Evolutionary conservation across 1,140 invertebrate species (phyloP).

Genomic region (Achatina immaculata): DNA sequence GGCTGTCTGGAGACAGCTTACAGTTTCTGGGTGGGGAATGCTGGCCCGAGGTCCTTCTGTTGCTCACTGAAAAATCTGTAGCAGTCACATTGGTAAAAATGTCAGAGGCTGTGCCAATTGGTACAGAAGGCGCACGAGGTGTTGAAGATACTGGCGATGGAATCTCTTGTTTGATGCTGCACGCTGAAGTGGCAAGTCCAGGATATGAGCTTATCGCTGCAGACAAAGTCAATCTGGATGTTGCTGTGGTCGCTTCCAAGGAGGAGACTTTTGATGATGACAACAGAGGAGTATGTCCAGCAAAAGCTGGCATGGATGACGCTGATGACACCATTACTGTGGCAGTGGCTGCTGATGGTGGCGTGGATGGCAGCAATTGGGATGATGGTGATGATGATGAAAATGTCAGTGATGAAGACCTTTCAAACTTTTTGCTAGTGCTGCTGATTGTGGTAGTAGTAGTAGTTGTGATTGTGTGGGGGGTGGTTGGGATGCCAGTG

Average conservation of each 20-base stretch:
- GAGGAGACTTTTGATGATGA: neutral
- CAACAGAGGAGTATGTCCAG: neutral
- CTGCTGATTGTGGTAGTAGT: slow-evolving; percentile 3
- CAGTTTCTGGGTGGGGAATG: slow-evolving; percentile 26
- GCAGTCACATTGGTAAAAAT: neutral
- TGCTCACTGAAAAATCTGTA: neutral
- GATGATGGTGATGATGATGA: slow-evolving; percentile 18
- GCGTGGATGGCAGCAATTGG: neutral
- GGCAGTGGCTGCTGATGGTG: neutral
- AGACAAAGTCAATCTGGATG: neutral
- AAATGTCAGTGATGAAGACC: neutral
- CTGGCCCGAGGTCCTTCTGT: slow-evolving; percentile 15
- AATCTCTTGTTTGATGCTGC: slow-evolving; percentile 6
- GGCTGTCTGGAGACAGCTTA: slow-evolving; percentile 19
- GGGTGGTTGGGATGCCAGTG: neutral
- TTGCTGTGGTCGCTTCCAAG: neutral
- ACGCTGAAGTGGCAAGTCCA: neutral
- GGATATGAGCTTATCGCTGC: neutral
- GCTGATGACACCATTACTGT: neutral
- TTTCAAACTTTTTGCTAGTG: slow-evolving; percentile 13
- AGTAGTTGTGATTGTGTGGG: neutral
- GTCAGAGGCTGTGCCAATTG: neutral
- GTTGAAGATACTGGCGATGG: slow-evolving; percentile 36
- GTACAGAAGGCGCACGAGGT: neutral
- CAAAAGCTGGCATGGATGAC: neutral